These are phyloP conservation scores for Oreochromis spilurus DNA, from an alignment of 2,113 vertebrate species.

Conservation along the genomic window DNA sequence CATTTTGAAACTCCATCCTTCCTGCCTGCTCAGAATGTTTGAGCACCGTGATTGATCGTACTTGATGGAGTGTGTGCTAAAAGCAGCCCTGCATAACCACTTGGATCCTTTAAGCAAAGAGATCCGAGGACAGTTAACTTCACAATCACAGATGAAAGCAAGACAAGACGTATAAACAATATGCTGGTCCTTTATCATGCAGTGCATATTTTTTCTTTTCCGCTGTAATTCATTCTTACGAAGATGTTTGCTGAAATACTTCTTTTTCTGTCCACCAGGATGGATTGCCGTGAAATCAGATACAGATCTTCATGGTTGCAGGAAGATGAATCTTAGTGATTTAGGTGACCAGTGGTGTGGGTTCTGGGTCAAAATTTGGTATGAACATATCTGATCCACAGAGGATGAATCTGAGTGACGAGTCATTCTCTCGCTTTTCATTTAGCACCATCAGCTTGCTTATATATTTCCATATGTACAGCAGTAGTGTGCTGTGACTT, in stretches of 20 bases:
- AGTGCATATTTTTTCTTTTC: constrained; percentile 32
- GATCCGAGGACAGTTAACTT: constrained; percentile 42
- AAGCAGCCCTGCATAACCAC: constrained; percentile 34
- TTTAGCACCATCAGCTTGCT: background rate
- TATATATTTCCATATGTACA: background rate
- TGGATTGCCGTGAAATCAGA: background rate
- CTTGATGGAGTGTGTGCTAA: constrained; percentile 47
- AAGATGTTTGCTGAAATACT: background rate
- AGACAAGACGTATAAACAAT: constrained; percentile 21
- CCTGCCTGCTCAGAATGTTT: constrained; percentile 37
- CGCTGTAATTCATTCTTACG: constrained; percentile 1
- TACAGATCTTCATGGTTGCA: background rate
- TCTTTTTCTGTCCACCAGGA: background rate
- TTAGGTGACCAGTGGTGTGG: background rate
- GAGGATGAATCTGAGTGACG: background rate
- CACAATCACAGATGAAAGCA: constrained; percentile 9
- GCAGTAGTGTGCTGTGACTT: background rate
- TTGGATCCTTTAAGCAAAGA: constrained; percentile 6
- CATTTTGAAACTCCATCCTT: constrained; percentile 41
- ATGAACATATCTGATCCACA: background rate
- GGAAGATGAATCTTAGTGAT: background rate
- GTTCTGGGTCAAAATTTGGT: background rate
- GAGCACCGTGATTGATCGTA: constrained; percentile 48
- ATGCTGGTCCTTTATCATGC: background rate
- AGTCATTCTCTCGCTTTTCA: background rate